phyloP scores from a whole-genome alignment of 1,140 invertebrate species.

The Aphelenchoides besseyi region DNA sequence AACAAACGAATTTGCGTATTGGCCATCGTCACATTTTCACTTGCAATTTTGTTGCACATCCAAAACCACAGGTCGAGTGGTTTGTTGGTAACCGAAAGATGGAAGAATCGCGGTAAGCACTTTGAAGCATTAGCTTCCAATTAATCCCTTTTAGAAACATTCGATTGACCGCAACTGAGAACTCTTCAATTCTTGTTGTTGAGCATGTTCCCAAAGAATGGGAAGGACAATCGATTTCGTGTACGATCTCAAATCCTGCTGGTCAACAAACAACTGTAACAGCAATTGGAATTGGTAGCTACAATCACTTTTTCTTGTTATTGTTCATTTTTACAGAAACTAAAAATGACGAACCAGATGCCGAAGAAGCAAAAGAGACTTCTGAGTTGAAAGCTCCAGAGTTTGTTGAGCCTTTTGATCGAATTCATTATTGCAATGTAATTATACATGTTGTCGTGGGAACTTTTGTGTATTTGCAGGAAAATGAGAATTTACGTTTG shows the following conservation, averaged over 20 bases:
- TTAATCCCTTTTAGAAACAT: conserved; percentile 10
- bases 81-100: background rate
- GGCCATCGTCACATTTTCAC: background rate
- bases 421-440: conserved; percentile 1
- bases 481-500: background rate
- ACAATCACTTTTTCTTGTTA: background rate
- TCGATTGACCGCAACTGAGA: background rate
- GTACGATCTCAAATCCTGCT: background rate
- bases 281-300: background rate
- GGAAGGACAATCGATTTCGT: background rate
- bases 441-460: background rate
- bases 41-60: background rate
- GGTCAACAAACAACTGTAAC: background rate
- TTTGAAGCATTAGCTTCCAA: background rate
- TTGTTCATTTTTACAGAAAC: background rate
- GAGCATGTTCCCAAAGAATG: background rate
- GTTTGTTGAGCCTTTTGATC: background rate
- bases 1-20: background rate
- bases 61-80: background rate
- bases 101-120: background rate
- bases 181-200: background rate
- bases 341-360: background rate
- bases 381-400: background rate
- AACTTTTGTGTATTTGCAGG: background rate
- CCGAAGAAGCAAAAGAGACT: too few relatives aligned